Evolutionary conservation across 1,140 invertebrate genomes (phyloP).

Genomic region (Papilio xuthus): DNA sequence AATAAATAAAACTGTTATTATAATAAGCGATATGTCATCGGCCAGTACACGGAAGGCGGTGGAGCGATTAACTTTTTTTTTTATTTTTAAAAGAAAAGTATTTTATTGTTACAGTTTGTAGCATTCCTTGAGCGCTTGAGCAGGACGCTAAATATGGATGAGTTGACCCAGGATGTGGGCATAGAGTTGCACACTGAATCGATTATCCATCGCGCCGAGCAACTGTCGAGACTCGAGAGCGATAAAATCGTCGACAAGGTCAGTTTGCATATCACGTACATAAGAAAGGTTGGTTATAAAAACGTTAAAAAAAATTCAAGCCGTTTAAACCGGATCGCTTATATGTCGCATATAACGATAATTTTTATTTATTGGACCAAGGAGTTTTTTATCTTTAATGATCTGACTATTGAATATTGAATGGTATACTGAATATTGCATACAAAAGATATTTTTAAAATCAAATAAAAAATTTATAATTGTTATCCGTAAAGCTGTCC

Average conservation of each 20-base stretch:
- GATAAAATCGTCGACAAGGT: slow-evolving; percentile 91
- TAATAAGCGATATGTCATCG: slow-evolving; percentile 23
- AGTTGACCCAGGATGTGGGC: slow-evolving; percentile 89
- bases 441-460: background rate
- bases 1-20: slow-evolving; percentile 13
- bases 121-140: slow-evolving; percentile 88
- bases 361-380: background rate
- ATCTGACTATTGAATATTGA: background rate
- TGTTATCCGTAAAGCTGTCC: background rate
- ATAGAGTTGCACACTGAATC: slow-evolving; percentile 91
- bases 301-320: slow-evolving; percentile 29
- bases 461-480: background rate
- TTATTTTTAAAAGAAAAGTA: slow-evolving; percentile 32
- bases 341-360: slow-evolving; percentile 25
- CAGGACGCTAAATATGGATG: slow-evolving; percentile 88
- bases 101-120: slow-evolving; percentile 83
- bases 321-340: slow-evolving; percentile 29
- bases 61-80: slow-evolving; percentile 35
- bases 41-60: slow-evolving; percentile 39
- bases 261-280: slow-evolving; percentile 53
- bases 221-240: slow-evolving; percentile 88
- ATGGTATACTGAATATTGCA: background rate
- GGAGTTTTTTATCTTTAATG: background rate
- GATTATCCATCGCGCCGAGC: slow-evolving; percentile 88
- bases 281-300: slow-evolving; percentile 46